Evolutionary conservation across 1,140 invertebrate species (phyloP), one percentile per base, ranked within the genome.

Genomic region (Trichonephila inaurata): DNA sequence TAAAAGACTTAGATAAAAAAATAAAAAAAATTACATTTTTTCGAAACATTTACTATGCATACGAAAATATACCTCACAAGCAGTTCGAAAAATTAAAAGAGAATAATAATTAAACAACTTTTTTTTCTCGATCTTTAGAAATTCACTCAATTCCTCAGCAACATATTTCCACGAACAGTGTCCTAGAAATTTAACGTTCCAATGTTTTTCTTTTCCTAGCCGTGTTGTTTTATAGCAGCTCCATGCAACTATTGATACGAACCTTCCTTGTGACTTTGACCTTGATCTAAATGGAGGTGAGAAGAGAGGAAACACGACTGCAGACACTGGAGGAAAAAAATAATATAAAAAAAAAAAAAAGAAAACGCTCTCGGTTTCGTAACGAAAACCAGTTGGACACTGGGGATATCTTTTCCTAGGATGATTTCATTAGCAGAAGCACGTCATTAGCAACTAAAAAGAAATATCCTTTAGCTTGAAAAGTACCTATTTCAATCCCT

Each of bases 211-310:
- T 77, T 77, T 28, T 77, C 33, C 18, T 1, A 1, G 24, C 33
- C 18, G 14, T 77, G 72, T 77, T 77, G 72, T 77, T 77, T 77
- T 77, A 77, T 77, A 14, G 72, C 18, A 77, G 28, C 14, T 77
- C 33, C 33, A 77, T 77, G 72, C 72, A 40, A 77, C 72, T 40
- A 77, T 77, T 77, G 72, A 77, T 77, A 77, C 16, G 72, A 77
- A 12, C 72, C 72, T 77, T 87, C 85, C 85, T 87, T 44, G 85
- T 87, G 85, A 18, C 85, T 61, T 87, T 87, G 85, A 87, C 85
- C 85, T 87, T 87, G 85, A 87, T 87, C 85, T 40, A 87, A n/a
- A 64, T 87, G 85, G 85, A 87, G 85, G 85, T 87, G 85, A 87
- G 85, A 64, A 87, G 24, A 8, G n/a, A 8, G n/a, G 85, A 87